Evolutionary conservation across 92 coral and sea anemone species (phyloP).

Genomic region (Bergia sp.): DNA sequence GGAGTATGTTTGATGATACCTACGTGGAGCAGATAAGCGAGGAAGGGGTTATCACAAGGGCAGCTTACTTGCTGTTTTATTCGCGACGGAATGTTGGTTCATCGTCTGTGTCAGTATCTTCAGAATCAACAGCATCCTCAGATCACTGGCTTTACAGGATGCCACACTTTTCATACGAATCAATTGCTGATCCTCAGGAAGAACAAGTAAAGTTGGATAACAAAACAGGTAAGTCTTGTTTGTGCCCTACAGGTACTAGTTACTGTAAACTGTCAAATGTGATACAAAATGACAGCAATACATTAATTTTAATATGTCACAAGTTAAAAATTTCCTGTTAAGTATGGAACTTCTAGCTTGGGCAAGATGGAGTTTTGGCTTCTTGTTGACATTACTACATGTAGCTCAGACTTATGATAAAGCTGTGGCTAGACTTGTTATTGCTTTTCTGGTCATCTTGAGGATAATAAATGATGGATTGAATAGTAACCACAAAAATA

Average conservation of each 20-base stretch:
- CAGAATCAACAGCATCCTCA: constrained; percentile 57
- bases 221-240: constrained; percentile 35
- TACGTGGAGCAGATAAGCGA: constrained; percentile 65
- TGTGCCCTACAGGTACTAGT: background rate
- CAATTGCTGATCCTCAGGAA: constrained; percentile 61
- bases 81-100: constrained; percentile 74
- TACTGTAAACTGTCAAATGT: background rate
- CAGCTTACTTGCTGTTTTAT: constrained; percentile 91
- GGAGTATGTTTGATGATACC: constrained; percentile 90
- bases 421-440: too few species aligned
- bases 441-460: too few species aligned
- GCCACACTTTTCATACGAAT: constrained; percentile 71
- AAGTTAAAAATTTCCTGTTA: too few species aligned
- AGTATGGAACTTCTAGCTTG: too few species aligned
- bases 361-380: background rate
- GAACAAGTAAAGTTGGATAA: constrained; percentile 20
- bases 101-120: constrained; percentile 74
- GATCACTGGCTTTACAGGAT: constrained; percentile 89
- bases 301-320: too few species aligned
- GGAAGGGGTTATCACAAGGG: constrained; percentile 65
- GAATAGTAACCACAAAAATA: too few species aligned
- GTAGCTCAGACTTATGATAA: too few species aligned
- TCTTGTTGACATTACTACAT: too few species aligned
- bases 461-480: too few species aligned
- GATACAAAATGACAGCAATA: background rate